Base-by-base conservation (phyloP, 2,888 invertebrate species). In the Sturmia bella region DNA sequence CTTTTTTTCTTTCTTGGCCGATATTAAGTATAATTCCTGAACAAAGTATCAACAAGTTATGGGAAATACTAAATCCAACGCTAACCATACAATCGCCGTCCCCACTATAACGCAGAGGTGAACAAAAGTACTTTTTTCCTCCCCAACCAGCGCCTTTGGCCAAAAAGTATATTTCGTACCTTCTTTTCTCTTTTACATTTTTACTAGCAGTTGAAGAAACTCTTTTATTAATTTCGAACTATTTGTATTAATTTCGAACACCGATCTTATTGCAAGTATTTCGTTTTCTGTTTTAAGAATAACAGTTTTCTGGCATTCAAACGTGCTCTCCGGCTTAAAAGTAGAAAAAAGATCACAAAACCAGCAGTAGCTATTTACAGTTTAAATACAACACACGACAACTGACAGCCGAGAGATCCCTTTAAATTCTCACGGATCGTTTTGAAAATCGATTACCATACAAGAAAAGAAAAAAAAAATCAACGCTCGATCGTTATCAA, bases 311-410 rank as follows among this genome's bases (percentile, higher is more conserved):
- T 61, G 21, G 24, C 17, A 24, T 39, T 39, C 52, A 69, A 79
- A 78, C 52, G 39, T 57, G 74, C 66, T 82, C 82, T 82, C 70
- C 24, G 78, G 75, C 69, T 69, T 82, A 66, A 52, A 78, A 78
- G 37, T 19, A 45, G 41, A 39, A 79, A 79, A 50, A 52, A 66
- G 24, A 66, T 59, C 61, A 64, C 45, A 3, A 75, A 64, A 64
- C 43, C 52, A 17, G 5, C 82, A 82, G 82, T 82, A 61, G 79
- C 69, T 66, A 19, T 75, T 79, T 61, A 61, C 17, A 74, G 66
- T 79, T 45, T 54, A 64, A 64, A 70, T 64, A 74, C 50, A 57
- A 52, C 74, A 66, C 79, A 75, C 69, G 63, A 13, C 13, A 61
- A 41, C 48, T 45, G 48, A 37, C 37, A 74, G 41, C 24, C 32